Base-by-base conservation (phyloP, 2,797 vertebrate species). In the Parotocinclus haroldoi region DNA sequence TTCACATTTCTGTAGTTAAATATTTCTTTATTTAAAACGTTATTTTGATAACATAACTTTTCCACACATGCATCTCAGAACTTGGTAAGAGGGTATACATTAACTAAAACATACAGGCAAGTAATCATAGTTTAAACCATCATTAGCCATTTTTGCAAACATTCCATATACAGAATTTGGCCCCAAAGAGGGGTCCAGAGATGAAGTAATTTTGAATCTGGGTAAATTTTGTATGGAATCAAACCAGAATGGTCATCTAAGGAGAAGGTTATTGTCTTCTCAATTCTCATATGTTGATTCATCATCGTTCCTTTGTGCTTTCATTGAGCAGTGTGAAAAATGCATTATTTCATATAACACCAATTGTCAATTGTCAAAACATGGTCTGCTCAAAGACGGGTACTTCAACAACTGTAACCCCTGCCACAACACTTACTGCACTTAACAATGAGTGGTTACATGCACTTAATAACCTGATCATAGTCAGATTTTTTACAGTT, bases 71-170 rank as follows among this genome's bases (percentile, higher is more conserved):
- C 8, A 42, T 42, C 7, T 3, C 10, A 42, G 40, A 42, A 42
- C 40, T 42, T 8, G 7, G 3, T 42, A 1, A 42, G 40, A 42
- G 7, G 10, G 40, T 1, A 42, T 42, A 9, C 8, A 3, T 42
- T 3, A 42, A 42, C 40, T 42, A 42, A 40, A 40, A 40, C 38
- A 40, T 40, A 40, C 38, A 40, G 38, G 38, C 5, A 40, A 40
- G 55, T 57, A 19, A 70, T 76, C 40, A 60, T 52, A 17, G 52
- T 65, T 66, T 19, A 53, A 66, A 61, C 27, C 14, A 71, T 36
- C 49, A 45, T 65, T 48, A 59, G 16, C 40, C 55, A 57, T n/a
- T 37, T 8, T 45, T 13, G 0, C n/a, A 6, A 17, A 42, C 19
- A 9, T 27, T 36, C 7, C 50, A 27, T 39, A 63, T 27, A 40